Evolutionary conservation across 2,888 invertebrate species (phyloP), one percentile per base, ranked within the genome.

Genomic region (Hybos culiciformis): DNA sequence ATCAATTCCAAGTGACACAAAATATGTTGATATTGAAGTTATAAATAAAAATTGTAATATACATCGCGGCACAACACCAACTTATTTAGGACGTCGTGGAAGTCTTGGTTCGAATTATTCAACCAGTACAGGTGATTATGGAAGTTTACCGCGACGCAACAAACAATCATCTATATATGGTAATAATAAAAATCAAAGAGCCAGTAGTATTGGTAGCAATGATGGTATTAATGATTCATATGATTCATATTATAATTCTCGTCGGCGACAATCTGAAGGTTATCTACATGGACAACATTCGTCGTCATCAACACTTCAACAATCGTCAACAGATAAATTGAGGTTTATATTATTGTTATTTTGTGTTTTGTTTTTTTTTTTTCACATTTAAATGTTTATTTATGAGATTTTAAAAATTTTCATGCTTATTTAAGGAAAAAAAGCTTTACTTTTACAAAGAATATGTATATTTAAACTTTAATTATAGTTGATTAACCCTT

Each of bases 261-360:
- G 17, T 19, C 20, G 34, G 20, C 23, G 34, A 9, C 38, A 39
- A 39, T 39, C 38, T 29, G 38, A 39, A 39, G 18, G 23, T 41
- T 41, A 36, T 19, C 36, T 20, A 20, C 36, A 14, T 36, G 36
- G 20, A 14, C 29, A 29, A 29, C 29, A 29, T 29, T 12, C n/a
- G 6, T 29, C 29, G n/a, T n/a, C 29, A 29, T n/a, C 12, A n/a
- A 19, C 19, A 36, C 12, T 20, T 7, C 19, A 36, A 36, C 36
- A 36, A 36, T 36, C 20, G 36, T 19, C 19, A 36, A 21, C 36
- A n/a, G 36, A 36, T 5, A 36, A 19, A 36, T 36, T 20, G 20
- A 36, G 36, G 36, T 36, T 36, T 36, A n/a, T 33, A 33, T 5
- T 5, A 18, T 33, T 18, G 12, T 34, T 34, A 4, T 6, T n/a